Base-by-base conservation (phyloP, 2,113 vertebrate genomes). In the Nothoprocta perdicaria region DNA sequence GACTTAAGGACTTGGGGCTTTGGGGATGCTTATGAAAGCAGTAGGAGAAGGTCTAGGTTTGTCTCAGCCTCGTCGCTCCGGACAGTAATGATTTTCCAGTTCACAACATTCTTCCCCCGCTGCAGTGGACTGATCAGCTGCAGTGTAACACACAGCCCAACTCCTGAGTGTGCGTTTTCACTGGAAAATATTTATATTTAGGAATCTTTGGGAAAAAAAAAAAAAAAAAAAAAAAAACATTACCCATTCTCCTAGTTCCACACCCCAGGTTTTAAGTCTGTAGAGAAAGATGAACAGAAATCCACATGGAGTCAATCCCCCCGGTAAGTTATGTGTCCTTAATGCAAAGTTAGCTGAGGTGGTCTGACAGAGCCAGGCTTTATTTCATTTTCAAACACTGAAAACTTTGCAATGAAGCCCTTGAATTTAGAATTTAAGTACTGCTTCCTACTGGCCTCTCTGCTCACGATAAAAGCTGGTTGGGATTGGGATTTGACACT, bases 271-370 rank as follows among this genome's bases (percentile, higher is more conserved):
- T 72, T 58, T 21, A 26, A 12, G 11, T 21, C 85, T 2, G 3
- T 13, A 2, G 12, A 8, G 10, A 6, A 7, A 0, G 8, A 11
- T 5, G 9, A 38, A n/a, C 3, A 31, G 22, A 23, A 33, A 26
- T 71, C 46, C 68, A 38, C 16, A 52, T 38, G 18, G 33, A 17
- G 16, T 38, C 33, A 18, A 7, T 0, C 3, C 40, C 66, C 15
- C 46, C 9, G 1, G 16, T 4, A 9, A 21, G 12, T 1, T 6
- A 14, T 24, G 8, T 48, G 9, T 41, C 31, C 61, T 8, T 50
- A 41, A 38, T 17, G 29, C 66, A 11, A 19, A 18, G 31, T 19
- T 73, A 58, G 15, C 61, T 3, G 29, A 45, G 16, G 35, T 4
- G 41, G 4, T 2, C 40, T 2, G 21, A 19, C 67, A 67, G 24